These are phyloP conservation scores for Willisornis vidua DNA, from an alignment of 2,113 vertebrate genomes.

Conservation along the genomic window DNA sequence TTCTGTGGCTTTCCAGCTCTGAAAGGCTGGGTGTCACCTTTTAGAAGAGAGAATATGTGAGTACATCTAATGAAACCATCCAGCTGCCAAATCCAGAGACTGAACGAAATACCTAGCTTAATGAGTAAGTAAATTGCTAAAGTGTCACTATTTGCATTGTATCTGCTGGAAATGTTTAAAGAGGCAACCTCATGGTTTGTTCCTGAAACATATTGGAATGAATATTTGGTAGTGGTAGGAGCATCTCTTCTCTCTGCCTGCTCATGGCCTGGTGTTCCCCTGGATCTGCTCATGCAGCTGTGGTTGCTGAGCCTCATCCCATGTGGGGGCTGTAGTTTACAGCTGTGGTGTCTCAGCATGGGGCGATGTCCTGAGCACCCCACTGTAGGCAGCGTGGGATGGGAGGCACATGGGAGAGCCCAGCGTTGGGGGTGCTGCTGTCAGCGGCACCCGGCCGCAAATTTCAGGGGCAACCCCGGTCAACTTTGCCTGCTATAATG, in stretches of 20 bases:
- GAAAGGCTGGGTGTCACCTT: background rate
- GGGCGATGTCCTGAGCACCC: background rate
- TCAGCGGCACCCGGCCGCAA: fast-evolving
- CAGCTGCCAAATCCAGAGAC: background rate
- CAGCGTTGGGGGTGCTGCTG: background rate
- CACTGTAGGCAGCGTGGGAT: fast-evolving
- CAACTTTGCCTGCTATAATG: background rate
- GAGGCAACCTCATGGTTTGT: background rate
- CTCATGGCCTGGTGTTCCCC: background rate
- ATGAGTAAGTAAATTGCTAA: background rate
- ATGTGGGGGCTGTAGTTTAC: fast-evolving
- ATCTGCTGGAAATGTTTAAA: background rate
- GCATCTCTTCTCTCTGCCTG: background rate
- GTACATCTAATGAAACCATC: background rate
- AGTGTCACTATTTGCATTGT: background rate
- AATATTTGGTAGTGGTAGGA: background rate
- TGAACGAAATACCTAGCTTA: background rate
- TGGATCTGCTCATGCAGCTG: fast-evolving
- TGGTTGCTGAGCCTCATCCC: fast-evolving
- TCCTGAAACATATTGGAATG: background rate
- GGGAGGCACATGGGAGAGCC: fast-evolving
- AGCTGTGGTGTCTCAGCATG: fast-evolving
- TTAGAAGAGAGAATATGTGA: background rate
- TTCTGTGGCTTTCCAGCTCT: background rate
- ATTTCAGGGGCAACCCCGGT: background rate